A percentile compares a stretch with the other conserved stretches of the same genome.
Evolutionary conservation across 2,797 vertebrate species (phyloP).

Genomic region (Micrastur ruficollis): DNA sequence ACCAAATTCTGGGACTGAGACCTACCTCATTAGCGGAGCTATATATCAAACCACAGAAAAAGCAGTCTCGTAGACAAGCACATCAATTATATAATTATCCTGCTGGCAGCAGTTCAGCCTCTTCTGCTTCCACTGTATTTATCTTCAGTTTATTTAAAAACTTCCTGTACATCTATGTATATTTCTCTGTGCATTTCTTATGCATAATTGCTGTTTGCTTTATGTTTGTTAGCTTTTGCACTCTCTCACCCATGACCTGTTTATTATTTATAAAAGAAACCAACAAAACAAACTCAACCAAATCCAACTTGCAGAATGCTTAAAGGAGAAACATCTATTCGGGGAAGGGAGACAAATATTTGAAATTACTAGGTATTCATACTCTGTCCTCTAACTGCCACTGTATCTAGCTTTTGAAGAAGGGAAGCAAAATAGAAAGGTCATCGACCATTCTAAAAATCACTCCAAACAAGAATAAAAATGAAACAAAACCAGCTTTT

Average conservation of each 20-base stretch:
- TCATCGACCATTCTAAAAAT: neutral
- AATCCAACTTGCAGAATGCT: neutral
- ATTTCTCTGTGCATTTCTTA: neutral
- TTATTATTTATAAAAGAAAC: neutral
- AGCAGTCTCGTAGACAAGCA: neutral
- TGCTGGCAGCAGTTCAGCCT: neutral
- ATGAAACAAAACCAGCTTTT: neutral
- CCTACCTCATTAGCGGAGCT: slow-evolving; percentile 4
- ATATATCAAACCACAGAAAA: slow-evolving; percentile 32
- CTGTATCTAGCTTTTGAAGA: neutral
- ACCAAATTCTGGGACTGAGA: neutral
- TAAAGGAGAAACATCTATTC: neutral
- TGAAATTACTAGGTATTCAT: neutral
- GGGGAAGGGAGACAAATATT: neutral
- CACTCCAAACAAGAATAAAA: neutral
- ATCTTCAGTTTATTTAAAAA: slow-evolving; percentile 17
- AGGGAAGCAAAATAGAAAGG: neutral
- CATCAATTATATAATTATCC: slow-evolving; percentile 48
- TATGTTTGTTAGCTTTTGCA: neutral
- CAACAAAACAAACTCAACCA: neutral
- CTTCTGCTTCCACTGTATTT: slow-evolving; percentile 14
- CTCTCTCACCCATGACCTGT: neutral
- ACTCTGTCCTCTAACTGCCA: neutral
- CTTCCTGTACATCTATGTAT: neutral
- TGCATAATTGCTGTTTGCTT: neutral